These are phyloP conservation scores for Clarias batrachus DNA, from an alignment of 2,113 vertebrate species.

Conservation along the genomic window DNA sequence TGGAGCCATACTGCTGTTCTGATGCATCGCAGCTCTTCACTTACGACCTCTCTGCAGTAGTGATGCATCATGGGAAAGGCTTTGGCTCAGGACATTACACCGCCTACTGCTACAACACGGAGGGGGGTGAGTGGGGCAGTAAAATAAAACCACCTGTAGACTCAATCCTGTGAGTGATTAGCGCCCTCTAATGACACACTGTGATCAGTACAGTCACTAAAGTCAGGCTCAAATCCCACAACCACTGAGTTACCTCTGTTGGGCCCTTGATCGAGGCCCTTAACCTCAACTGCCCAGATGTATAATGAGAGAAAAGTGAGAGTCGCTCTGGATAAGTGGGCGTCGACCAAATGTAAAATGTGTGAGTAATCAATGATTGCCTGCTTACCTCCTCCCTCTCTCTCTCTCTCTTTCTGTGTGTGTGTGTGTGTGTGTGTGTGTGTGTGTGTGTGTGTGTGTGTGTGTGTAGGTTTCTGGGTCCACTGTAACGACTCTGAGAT, in stretches of 20 bases:
- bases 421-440: constrained; percentile 4
- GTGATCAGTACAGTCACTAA: neutral
- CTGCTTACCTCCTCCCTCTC: neutral
- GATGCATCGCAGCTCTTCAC: constrained; percentile 88
- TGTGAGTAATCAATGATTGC: no score
- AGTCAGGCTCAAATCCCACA: neutral
- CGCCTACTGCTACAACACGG: constrained; percentile 99
- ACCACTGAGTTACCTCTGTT: no score
- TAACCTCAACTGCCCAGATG: no score
- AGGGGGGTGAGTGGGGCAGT: constrained; percentile 85
- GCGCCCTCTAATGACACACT: neutral
- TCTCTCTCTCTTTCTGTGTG: no score
- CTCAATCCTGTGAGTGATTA: neutral
- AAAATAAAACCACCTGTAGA: neutral
- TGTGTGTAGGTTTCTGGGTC: constrained; percentile 92
- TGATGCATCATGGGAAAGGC: constrained; percentile 99
- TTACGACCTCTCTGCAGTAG: constrained; percentile 97
- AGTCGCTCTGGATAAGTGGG: no score
- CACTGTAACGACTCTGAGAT: constrained; percentile 99
- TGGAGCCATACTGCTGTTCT: constrained; percentile 96
- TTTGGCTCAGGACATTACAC: constrained; percentile 99
- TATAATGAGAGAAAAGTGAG: no score
- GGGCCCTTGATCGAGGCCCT: no score
- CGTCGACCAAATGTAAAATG: no score
- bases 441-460: constrained; percentile 49